Evolutionary conservation across 1,140 invertebrate species (phyloP).

Genomic region (Reticulitermes speratus): DNA sequence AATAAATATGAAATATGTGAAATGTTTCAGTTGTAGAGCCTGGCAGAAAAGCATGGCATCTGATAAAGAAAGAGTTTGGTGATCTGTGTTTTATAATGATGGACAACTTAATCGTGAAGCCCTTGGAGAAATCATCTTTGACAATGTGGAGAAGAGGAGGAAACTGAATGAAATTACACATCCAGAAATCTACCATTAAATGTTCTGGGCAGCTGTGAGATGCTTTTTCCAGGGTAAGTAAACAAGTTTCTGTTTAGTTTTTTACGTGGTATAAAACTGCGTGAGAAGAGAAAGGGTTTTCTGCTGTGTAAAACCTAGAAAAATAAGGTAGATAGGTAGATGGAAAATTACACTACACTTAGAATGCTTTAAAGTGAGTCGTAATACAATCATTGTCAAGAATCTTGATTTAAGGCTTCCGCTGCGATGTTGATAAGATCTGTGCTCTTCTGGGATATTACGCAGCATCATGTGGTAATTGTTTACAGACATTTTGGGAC

Average conservation of each 20-base stretch:
- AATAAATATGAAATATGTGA: neutral
- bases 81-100: conserved; percentile 64
- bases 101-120: conserved; percentile 67
- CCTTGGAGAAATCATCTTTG: conserved; percentile 73
- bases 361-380: too few relatives aligned
- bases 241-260: neutral
- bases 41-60: conserved; percentile 70
- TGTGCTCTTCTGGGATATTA: too few relatives aligned
- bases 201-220: conserved; percentile 67
- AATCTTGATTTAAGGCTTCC: too few relatives aligned
- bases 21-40: conserved; percentile 76
- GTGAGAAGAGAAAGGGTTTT: too few relatives aligned
- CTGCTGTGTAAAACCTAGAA: too few relatives aligned
- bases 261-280: too few relatives aligned
- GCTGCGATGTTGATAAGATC: too few relatives aligned
- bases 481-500: too few relatives aligned
- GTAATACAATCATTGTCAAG: too few relatives aligned
- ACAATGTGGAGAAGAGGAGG: conserved; percentile 65
- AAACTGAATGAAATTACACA: conserved; percentile 80
- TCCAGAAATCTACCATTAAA: conserved; percentile 73
- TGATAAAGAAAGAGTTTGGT: conserved; percentile 73
- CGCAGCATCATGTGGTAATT: too few relatives aligned
- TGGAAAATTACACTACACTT: too few relatives aligned
- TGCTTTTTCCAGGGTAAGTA: conserved; percentile 63
- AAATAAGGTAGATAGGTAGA: too few relatives aligned